Conservation (phyloP, 2,113 vertebrate genomes). For the Forbesichthys papilliferus region DNA sequence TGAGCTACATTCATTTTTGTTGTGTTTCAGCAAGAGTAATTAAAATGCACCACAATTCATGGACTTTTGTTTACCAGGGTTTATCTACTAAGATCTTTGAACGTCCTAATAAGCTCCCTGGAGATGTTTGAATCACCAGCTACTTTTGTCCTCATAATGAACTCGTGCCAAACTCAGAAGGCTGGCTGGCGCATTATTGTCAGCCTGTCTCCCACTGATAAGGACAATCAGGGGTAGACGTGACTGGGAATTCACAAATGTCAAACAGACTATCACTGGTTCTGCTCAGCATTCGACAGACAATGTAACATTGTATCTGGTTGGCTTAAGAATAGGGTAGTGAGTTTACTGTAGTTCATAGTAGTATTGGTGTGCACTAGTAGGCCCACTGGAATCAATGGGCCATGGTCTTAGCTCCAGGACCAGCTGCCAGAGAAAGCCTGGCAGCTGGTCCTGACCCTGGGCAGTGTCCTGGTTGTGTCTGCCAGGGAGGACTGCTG, state of each 20-base stretch:
- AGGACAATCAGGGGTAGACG: slow-evolving; percentile 47
- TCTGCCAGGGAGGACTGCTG: slow-evolving; percentile 20
- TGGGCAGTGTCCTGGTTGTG: slow-evolving; percentile 37
- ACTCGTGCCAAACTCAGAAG: background rate
- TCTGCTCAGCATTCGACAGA: slow-evolving; percentile 26
- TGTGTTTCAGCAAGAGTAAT: slow-evolving; percentile 4
- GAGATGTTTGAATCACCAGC: slow-evolving; percentile 33
- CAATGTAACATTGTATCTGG: slow-evolving; percentile 54
- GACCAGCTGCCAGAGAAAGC: slow-evolving; percentile 28
- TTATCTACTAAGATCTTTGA: slow-evolving; percentile 54
- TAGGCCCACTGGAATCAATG: slow-evolving; percentile 29
- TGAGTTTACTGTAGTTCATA: slow-evolving; percentile 25
- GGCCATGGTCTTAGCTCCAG: slow-evolving; percentile 32
- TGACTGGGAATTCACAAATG: slow-evolving; percentile 53
- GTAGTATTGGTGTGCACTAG: slow-evolving; percentile 30
- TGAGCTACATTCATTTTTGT: too few relatives aligned
- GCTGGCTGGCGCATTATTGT: slow-evolving; percentile 43
- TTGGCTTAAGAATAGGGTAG: slow-evolving; percentile 20
- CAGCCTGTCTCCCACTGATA: slow-evolving; percentile 62
- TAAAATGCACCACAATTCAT: slow-evolving; percentile 41
- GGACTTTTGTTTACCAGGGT: slow-evolving; percentile 40
- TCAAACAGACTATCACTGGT: slow-evolving; percentile 42
- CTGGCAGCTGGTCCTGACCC: slow-evolving; percentile 40
- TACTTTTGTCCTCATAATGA: slow-evolving; percentile 29
- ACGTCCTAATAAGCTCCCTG: slow-evolving; percentile 50